Base-by-base conservation (phyloP, 1,140 invertebrate genomes). In the Heliothis virescens region DNA sequence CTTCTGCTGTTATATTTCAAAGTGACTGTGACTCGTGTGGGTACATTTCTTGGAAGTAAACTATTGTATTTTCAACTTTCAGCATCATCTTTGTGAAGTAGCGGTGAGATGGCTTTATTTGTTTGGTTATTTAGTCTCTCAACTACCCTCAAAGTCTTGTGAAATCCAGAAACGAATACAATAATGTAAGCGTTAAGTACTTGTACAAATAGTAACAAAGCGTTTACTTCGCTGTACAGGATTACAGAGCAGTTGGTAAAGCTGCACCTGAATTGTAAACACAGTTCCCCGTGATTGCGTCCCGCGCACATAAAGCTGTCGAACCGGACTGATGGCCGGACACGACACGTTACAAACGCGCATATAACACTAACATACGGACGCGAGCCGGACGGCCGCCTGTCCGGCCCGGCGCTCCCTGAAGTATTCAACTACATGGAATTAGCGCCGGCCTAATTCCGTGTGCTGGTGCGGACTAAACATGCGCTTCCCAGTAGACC, bases 381-480 rank as follows among this genome's bases (percentile, higher is more conserved):
- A 3, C 47, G 18, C 11, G 0, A 1, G 63, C 34, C 4, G 1
- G 41, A 18, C 12, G 1, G 29, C 4, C 1, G n/a, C 1, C 41
- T 18, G 16, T 16, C 41, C 2, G 29, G 9, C 41, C 62, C 10
- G 29, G 13, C 21, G 29, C 60, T 62, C 60, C 60, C 60, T 59
- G 18, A 12, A 26, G 57, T 59, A 21, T 18, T 21, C 57, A 3
- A 59, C 57, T 59, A 59, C 57, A 59, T 59, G 21, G 11, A 26
- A 59, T 59, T 59, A 59, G 57, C 57, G 21, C 59, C 29, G 59
- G 16, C 59, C 59, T 34, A 62, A 26, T 34, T 62, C 59, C 16
- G 55, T 21, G 55, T 21, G 57, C 15, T 7, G 3, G 52, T 55
- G 15, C 5, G 9, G 15, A 53, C 52, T 53, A 53, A 59, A 59